Conservation (phyloP, 2,888 invertebrate genomes). For the Chymomyza procnemis region DNA sequence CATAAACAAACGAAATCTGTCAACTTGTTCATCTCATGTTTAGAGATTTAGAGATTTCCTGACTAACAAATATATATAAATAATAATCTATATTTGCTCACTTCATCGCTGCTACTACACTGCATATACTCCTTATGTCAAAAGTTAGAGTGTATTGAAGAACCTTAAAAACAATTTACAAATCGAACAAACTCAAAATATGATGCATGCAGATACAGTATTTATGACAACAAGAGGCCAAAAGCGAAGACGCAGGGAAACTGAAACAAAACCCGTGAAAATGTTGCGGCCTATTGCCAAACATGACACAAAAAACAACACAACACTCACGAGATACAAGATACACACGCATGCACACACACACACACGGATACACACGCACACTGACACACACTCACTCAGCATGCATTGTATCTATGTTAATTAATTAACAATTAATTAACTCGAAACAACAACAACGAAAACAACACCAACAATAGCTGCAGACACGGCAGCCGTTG, state of each 20-base stretch:
- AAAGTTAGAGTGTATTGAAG: too few relatives aligned
- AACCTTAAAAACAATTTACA: conserved; percentile 15
- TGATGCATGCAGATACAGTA: conserved; percentile 44
- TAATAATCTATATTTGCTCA: too few relatives aligned
- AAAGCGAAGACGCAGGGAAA: conserved; percentile 7
- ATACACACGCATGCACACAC: conserved; percentile 14
- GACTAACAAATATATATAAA: too few relatives aligned
- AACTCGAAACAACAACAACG: conserved; percentile 50
- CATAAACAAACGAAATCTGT: too few relatives aligned
- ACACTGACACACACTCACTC: not conserved
- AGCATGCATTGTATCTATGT: conserved; percentile 59
- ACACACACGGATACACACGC: conserved; percentile 18
- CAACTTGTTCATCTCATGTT: too few relatives aligned
- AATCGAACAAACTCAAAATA: conserved; percentile 49
- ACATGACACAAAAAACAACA: conserved; percentile 7
- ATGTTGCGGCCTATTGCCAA: conserved; percentile 46
- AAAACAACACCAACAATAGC: conserved; percentile 6
- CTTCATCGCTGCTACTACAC: too few relatives aligned
- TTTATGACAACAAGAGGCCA: conserved; percentile 38
- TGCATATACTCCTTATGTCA: too few relatives aligned
- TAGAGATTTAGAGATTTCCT: too few relatives aligned
- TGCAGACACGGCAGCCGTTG: conserved; percentile 6
- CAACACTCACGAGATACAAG: not conserved
- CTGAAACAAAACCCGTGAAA: conserved; percentile 48
- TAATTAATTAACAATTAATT: conserved; percentile 73